Evolutionary conservation across 2,113 vertebrate species (phyloP), one percentile per base, ranked within the genome.

Genomic region (Oxyura jamaicensis): DNA sequence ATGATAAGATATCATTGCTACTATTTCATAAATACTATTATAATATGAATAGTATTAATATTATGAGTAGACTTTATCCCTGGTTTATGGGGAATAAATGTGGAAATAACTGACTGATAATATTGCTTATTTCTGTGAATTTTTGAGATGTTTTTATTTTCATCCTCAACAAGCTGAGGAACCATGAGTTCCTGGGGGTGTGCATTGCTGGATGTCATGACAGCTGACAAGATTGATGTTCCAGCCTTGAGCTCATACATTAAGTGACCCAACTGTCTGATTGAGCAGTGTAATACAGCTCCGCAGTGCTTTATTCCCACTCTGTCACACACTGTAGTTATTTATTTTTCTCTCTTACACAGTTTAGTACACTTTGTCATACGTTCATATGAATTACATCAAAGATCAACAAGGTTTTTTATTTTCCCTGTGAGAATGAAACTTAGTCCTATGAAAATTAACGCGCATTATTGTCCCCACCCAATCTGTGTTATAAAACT

Each of bases 271-370:
- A 90, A 73, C 50, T 48, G 8, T 56, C 89, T 92, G 92, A 96
- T 31, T 94, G 91, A 97, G 25, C 77, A 85, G 58, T 46, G 88
- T 94, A 83, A n/a, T 94, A 28, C 10, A 93, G 29, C 78, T 92
- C 72, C 53, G 28, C 13, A 31, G 52, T 3, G n/a, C 72, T 91
- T 90, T 95, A 65, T 92, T 90, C 79, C 93, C 75, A 10, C 84
- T 92, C 89, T 82, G 86, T 82, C 86, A 74, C 16, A 29, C 66
- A 68, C 83, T 88, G 72, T 71, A 90, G 73, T 96, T 95, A 95
- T 95, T 96, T 97, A 96, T 97, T 97, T 96, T 91, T 84, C 66
- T 91, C 42, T 48, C 42, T 79, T 79, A 83, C 59, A 84, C 76
- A 75, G 87, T 95, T 95, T 90, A 92, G 80, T 63, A 91, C 60